Evolutionary conservation across 2,888 invertebrate species (phyloP), one percentile per base, ranked within the genome.

Genomic region (Chrysolina americana): DNA sequence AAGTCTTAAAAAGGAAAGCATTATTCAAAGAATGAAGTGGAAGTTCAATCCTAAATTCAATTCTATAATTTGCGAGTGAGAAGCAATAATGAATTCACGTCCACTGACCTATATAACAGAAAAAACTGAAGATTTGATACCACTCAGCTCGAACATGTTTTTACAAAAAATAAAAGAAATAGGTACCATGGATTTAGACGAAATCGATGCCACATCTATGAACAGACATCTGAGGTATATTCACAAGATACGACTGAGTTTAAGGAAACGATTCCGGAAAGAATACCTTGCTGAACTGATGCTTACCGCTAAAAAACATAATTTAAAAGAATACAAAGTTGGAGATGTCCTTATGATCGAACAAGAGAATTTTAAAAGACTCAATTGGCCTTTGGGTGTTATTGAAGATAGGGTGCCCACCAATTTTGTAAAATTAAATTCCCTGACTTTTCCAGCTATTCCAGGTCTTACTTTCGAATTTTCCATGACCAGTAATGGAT

Each of bases 31-130:
- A 21, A 63, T 63, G 0, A n/a, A 64, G 19, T 64, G 64, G 64
- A 64, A 64, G 41, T 64, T 64, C 41, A 64, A 44, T 3, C 41
- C 44, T 44, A 44, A 64, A 21, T 19, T 41, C 17, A 17, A 17
- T 44, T 19, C 44, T 41, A 11, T 64, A 17, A 17, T 64, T 1
- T 64, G 64, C 21, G 41, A 64, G 17, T 9, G 44, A 19, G 21
- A 41, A 41, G 44, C 64, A 13, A 21, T 64, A 4, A 44, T 41
- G 23, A 64, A 64, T 19, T 41, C 64, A 17, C 13, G 64, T 10
- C 64, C 64, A 41, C n/a, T 63, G 41, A 41, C 17, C n/a, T 41
- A 63, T 8, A 1, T 63, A 6, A 11, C 41, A 17, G 63, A 41
- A 41, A 19, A 63, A n/a, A 63, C 15, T 41, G 15, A 15, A 5